Base-by-base conservation (phyloP, 2,797 vertebrate species). In the Cheirogaleus major region DNA sequence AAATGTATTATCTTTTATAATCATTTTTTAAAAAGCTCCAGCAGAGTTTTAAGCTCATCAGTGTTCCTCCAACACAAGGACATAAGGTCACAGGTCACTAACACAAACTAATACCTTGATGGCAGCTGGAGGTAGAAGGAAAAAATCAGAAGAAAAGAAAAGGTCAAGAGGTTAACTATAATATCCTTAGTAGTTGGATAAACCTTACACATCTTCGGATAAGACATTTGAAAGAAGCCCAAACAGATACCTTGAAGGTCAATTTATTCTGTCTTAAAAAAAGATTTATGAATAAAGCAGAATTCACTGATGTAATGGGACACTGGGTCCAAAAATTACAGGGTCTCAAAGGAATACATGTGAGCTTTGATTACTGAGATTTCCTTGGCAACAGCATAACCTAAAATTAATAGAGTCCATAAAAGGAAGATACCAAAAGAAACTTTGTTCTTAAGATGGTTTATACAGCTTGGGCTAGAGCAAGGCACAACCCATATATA, bases 341-440 rank as follows among this genome's bases (percentile, higher is more conserved):
- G 41, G 73, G 95, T 23, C 97, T 94, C 72, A 63, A 79, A 85
- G 95, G 0, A 97, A 70, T 23, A 12, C 25, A 35, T 23, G 27
- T 7, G 95, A 96, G 50, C 38, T 88, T 78, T 87, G 95, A 45
- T 82, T 87, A 85, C 84, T n/a, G 55, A 95, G 87, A 84, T 95
- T 91, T 93, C 92, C 96, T 93, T 88, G 96, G 94, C 89, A 97
- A 97, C 80, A 85, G 20, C 88, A 30, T 5, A 78, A 61, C 91
- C 95, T 89, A 78, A 95, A 96, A 90, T 90, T 86, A 95, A 95
- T 91, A 55, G 82, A 87, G 86, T 95, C 50, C 93, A 85, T 97
- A 98, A 98, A 4, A 98, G 97, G 97, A 97, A 88, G 95, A 59
- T 84, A 93, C 88, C 84, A 89, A 88, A 84, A 90, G 81, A 63